Conservation (phyloP, 2,888 invertebrate species). For the Achlya flavicornis region DNA sequence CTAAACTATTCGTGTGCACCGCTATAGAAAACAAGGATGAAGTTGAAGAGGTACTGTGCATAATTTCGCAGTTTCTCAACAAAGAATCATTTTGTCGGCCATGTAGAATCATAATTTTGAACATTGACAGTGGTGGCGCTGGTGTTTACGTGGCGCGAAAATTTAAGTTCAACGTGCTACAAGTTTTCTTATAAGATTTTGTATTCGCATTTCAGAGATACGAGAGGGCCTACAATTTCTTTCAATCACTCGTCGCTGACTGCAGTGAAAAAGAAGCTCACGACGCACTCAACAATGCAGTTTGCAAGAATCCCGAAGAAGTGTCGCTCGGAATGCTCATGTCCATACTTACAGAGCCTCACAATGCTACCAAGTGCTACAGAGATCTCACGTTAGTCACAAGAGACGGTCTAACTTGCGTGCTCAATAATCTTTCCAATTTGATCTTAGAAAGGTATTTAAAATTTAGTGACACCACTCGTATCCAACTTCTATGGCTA, state of each 20-base stretch:
- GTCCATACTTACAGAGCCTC: slow-evolving; percentile 93
- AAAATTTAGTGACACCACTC: slow-evolving; percentile 91
- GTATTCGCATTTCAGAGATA: slow-evolving; percentile 89
- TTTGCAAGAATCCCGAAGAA: slow-evolving; percentile 97
- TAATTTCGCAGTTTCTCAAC: slow-evolving; percentile 77
- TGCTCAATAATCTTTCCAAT: slow-evolving; percentile 91
- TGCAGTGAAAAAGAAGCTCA: slow-evolving; percentile 97
- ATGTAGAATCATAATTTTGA: slow-evolving; percentile 74
- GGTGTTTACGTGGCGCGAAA: slow-evolving; percentile 70
- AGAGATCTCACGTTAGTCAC: slow-evolving; percentile 95
- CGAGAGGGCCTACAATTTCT: slow-evolving; percentile 91
- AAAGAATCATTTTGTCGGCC: slow-evolving; percentile 81
- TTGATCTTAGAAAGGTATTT: slow-evolving; percentile 95
- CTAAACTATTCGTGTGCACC: slow-evolving; percentile 92
- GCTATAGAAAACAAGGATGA: slow-evolving; percentile 95
- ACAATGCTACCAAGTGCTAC: slow-evolving; percentile 92
- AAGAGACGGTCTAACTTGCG: slow-evolving; percentile 93
- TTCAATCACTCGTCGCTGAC: slow-evolving; percentile 91
- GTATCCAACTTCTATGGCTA: slow-evolving; percentile 94
- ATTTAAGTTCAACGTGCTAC: slow-evolving; percentile 53
- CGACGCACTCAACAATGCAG: slow-evolving; percentile 94
- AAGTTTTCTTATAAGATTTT: slow-evolving; percentile 37
- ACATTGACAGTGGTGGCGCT: slow-evolving; percentile 78
- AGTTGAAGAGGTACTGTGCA: slow-evolving; percentile 92
- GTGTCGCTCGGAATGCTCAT: slow-evolving; percentile 95